These are phyloP conservation scores for Brachyalestes nurse DNA, from an alignment of 2,797 vertebrate genomes.

Conservation along the genomic window DNA sequence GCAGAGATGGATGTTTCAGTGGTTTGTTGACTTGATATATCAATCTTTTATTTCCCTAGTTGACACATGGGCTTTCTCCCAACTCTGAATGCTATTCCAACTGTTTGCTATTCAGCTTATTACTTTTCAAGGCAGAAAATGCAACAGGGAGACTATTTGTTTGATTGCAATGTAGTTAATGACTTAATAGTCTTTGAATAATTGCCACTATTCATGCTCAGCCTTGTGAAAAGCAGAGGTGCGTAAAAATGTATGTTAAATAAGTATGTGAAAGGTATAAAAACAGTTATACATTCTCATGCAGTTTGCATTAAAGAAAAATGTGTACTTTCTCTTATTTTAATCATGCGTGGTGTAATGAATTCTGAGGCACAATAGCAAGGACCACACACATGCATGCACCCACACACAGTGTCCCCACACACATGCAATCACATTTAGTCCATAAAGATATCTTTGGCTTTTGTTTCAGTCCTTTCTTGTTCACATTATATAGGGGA, in stretches of 20 bases:
- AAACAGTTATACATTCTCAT: conserved; percentile 20
- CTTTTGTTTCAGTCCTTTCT: conserved; percentile 28
- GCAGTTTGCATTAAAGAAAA: conserved; percentile 24
- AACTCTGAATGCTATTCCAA: conserved; percentile 21
- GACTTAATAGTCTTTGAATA: conserved; percentile 33
- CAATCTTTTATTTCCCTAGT: conserved; percentile 26
- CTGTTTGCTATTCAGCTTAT: conserved; percentile 42
- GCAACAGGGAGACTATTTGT: conserved; percentile 26
- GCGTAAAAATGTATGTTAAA: background rate
- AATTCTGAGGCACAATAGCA: background rate
- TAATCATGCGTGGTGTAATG: conserved; percentile 2
- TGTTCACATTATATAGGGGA: background rate
- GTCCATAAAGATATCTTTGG: conserved; percentile 3
- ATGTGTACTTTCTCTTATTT: conserved; percentile 22
- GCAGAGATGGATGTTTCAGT: conserved; percentile 17
- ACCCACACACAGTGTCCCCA: too few relatives aligned
- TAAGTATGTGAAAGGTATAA: conserved; percentile 21
- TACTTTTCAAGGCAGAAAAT: conserved; percentile 36
- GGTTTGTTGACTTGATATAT: conserved; percentile 29
- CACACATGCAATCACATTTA: conserved; percentile 24
- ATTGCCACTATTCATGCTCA: conserved; percentile 31
- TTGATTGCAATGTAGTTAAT: conserved; percentile 43
- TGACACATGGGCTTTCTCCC: conserved; percentile 10
- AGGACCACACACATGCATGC: conserved; percentile 19
- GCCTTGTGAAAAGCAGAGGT: conserved; percentile 18